Conservation (phyloP, 2,888 invertebrate species). For the Bombylius major region DNA sequence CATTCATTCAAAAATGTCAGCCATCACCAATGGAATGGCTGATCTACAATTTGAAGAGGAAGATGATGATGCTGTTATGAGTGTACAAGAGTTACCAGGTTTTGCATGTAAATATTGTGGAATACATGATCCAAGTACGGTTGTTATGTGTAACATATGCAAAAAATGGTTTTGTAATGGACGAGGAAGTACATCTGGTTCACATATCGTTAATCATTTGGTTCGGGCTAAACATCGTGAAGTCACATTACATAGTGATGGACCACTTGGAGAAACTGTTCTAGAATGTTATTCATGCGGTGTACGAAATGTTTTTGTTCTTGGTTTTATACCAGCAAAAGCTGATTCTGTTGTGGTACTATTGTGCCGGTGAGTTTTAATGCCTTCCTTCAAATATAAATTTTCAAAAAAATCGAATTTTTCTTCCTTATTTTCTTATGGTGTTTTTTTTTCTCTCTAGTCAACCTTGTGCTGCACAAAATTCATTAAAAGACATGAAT, state of each 20-base stretch:
- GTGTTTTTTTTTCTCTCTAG: constrained; percentile 21
- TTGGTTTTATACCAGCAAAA: constrained; percentile 98
- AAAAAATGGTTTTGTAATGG: constrained; percentile 99
- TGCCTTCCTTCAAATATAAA: not conserved
- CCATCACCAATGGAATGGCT: constrained; percentile 60
- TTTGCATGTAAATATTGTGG: constrained; percentile 99
- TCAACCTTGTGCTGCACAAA: constrained; percentile 96
- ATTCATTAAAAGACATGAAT: constrained; percentile 95
- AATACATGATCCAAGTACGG: constrained; percentile 92
- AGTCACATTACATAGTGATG: constrained; percentile 93
- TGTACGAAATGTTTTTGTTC: constrained; percentile 92
- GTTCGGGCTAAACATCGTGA: constrained; percentile 99
- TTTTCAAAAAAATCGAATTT: not conserved
- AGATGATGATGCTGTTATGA: constrained; percentile 80
- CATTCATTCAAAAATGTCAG: constrained; percentile 50
- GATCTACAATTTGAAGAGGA: constrained; percentile 93
- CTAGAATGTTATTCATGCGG: constrained; percentile 99
- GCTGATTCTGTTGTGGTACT: constrained; percentile 96
- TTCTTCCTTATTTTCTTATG: not conserved
- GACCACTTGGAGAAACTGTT: constrained; percentile 93
- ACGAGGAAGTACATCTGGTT: constrained; percentile 92
- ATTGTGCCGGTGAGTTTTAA: constrained; percentile 58
- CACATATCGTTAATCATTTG: constrained; percentile 97
- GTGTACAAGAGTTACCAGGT: constrained; percentile 76
- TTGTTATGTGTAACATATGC: constrained; percentile 96